Evolutionary conservation across 2,113 vertebrate genomes (phyloP).

Genomic region (Rhinogobius similis): DNA sequence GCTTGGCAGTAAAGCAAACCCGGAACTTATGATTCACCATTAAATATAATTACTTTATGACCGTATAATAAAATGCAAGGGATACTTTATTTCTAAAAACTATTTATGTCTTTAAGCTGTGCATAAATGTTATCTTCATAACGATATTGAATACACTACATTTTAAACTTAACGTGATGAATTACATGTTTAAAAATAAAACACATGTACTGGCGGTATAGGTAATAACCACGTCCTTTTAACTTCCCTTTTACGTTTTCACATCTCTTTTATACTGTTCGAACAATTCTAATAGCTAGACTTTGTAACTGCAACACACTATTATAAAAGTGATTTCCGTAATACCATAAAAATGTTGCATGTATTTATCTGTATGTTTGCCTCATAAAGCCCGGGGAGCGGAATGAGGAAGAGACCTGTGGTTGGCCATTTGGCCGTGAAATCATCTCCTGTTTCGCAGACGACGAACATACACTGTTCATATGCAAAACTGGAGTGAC

Average conservation of each 20-base stretch:
- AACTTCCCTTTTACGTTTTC: not conserved
- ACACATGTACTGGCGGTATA: not conserved
- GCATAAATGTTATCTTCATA: not conserved
- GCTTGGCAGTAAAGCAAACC: not conserved
- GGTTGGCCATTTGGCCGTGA: slow-evolving; percentile 20
- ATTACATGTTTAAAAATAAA: not conserved
- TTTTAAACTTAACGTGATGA: not conserved
- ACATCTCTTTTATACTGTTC: not conserved
- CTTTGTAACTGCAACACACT: not conserved
- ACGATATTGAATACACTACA: not conserved
- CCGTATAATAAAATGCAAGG: not conserved
- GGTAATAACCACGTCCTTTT: not conserved
- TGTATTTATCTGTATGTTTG: not conserved
- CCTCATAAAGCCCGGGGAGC: not conserved
- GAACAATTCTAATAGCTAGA: not conserved
- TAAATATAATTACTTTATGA: not conserved
- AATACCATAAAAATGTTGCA: not conserved
- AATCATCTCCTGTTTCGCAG: slow-evolving; percentile 34
- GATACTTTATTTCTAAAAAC: not conserved
- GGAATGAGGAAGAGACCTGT: slow-evolving; percentile 51
- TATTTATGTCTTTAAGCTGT: not conserved
- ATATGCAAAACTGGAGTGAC: slow-evolving; percentile 20
- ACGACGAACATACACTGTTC: no score
- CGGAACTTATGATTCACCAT: not conserved
- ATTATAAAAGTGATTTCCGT: not conserved